Base-by-base conservation (phyloP, 1,140 invertebrate genomes). In the Brachionus asplanchnoidis region DNA sequence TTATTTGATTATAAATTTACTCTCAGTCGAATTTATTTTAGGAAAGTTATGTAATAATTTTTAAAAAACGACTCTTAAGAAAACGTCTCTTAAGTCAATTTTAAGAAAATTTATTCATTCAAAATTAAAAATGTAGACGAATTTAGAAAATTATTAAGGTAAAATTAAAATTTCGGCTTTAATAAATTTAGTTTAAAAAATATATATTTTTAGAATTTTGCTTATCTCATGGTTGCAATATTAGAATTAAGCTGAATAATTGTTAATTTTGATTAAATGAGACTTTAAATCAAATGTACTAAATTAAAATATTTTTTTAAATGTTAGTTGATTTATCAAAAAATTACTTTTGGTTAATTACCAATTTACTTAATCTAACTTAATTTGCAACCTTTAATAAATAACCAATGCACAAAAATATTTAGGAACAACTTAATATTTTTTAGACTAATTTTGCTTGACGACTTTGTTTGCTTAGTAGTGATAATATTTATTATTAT, bases 401-500 rank as follows among this genome's bases (percentile, higher is more conserved):
- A 60, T 60, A 60, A 60, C 53, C 1, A 60, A 60, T 60, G 53
- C 53, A 20, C 50, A 60, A 9, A 23, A 26, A 60, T 9, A 60
- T 60, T 20, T 17, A 56, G 12, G 17, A 60, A 60, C n/a, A 60
- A 60, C 20, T 60, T 60, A 60, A 60, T 60, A 20, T 60, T 20
- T 60, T 60, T 60, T 60, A 60, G 20, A 20, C 9, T 20, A 20
- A 9, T 9, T 17, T 60, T 60, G n/a, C 7, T 60, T 60, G 53
- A 60, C 53, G 17, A 60, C n/a, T 60, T 60, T 60, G 20, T 17
- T 60, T 60, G 53, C 53, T 60, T 60, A 20, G 9, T 11, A 20
- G 53, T 60, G 53, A 60, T 60, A 60, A 20, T 60, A 60, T 60
- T 60, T 60, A 60, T 60, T 60, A 60, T 60, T 60, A 60, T 60